Conservation (phyloP, 92 coral and sea anemone species). For the Parazoanthus darwini region DNA sequence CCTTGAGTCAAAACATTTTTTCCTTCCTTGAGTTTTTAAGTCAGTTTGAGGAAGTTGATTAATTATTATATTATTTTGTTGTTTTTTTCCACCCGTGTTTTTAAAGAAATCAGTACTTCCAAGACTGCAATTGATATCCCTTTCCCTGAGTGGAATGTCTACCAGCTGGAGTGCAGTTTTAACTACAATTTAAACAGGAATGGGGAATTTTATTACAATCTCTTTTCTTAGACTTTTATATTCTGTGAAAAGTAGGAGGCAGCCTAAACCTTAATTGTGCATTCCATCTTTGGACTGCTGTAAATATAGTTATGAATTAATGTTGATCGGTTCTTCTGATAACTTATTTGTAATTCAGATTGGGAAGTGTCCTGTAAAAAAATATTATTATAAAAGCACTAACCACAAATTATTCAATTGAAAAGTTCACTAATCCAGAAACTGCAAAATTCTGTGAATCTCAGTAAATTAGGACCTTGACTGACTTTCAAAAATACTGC, state of each 20-base stretch:
- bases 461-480: background rate
- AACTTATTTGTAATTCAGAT: background rate
- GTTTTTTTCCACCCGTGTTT: background rate
- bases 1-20: too few species aligned
- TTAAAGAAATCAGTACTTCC: background rate
- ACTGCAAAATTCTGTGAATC: background rate
- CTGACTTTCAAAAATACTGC: conserved; percentile 3
- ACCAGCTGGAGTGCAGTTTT: conserved; percentile 8
- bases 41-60: too few species aligned
- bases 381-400: background rate
- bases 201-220: conserved; percentile 30
- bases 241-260: background rate
- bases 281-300: conserved; percentile 21
- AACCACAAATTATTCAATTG: background rate
- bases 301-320: conserved; percentile 4
- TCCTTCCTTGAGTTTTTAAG: too few species aligned
- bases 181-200: background rate
- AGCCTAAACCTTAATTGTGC: conserved; percentile 10
- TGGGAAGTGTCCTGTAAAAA: background rate
- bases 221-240: conserved; percentile 26
- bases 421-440: background rate
- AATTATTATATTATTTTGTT: too few species aligned
- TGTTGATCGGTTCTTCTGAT: background rate
- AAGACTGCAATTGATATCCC: background rate
- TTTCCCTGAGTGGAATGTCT: conserved; percentile 12